A percentile compares a stretch with the other conserved stretches of the same genome.
Evolutionary conservation across 1,140 invertebrate species (phyloP).

Genomic region (Zaprionus lachaisei): DNA sequence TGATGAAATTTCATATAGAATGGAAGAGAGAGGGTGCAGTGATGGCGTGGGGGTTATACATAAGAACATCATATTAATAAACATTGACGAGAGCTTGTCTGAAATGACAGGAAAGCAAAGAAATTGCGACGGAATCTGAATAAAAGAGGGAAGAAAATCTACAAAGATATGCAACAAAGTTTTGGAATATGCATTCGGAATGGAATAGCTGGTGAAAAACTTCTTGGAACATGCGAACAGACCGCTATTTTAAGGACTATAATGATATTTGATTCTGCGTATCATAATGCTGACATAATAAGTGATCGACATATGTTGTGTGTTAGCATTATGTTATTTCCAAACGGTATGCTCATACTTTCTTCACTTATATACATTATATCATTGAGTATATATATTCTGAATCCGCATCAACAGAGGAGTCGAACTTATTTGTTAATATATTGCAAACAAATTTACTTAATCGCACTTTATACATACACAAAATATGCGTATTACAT

Average conservation of each 20-base stretch:
- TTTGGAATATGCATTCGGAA: neutral
- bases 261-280: no score
- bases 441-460: no score
- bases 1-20: conserved; percentile 32
- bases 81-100: conserved; percentile 55
- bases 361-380: no score
- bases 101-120: conserved; percentile 8
- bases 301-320: no score
- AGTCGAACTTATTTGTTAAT: no score
- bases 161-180: neutral
- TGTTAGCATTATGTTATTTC: neutral
- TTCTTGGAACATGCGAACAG: no score
- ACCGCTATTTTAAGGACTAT: no score
- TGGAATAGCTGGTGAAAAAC: neutral
- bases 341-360: no score
- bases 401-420: no score
- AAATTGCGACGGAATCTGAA: conserved; percentile 19
- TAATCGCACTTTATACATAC: neutral
- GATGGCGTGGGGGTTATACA: neutral
- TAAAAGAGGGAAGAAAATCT: neutral
- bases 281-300: no score
- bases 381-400: no score
- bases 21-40: neutral
- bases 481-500: no score
- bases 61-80: conserved; percentile 56